Conservation (phyloP, 2,113 vertebrate species). For the Nycticebus coucang region DNA sequence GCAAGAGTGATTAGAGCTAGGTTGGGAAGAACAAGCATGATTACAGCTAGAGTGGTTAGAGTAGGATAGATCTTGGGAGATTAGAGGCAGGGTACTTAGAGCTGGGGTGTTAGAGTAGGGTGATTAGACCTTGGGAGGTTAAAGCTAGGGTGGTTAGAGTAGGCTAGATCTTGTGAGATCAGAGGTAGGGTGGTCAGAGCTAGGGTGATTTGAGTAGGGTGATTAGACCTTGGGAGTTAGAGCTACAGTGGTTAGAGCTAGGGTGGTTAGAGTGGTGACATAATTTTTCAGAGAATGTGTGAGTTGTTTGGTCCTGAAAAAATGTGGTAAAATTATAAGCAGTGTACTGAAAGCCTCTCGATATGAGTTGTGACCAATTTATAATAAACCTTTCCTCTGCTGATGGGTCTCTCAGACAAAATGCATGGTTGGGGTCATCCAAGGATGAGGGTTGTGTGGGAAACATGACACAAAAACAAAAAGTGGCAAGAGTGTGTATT, state of each 20-base stretch:
- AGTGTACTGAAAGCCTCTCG: neutral
- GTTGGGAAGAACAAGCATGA: no score
- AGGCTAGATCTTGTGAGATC: no score
- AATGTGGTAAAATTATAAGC: neutral
- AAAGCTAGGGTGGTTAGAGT: no score
- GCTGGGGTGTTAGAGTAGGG: no score
- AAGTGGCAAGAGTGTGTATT: neutral
- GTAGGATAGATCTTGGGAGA: no score
- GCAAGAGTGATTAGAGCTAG: neutral
- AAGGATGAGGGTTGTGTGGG: neutral
- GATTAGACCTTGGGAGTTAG: no score
- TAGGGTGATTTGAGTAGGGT: no score
- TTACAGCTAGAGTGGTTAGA: no score
- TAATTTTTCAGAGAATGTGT: neutral
- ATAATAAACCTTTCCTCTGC: neutral
- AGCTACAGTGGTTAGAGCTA: neutral
- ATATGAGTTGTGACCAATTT: neutral
- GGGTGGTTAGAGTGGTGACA: neutral
- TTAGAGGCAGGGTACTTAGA: no score
- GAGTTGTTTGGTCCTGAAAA: neutral
- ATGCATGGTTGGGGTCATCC: rapidly evolving
- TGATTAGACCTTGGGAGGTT: no score
- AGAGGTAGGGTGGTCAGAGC: no score
- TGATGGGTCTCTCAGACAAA: neutral
- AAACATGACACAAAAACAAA: neutral